Percentiles rank a stretch among this genome's conserved stretches.
These are phyloP conservation scores for Centrocercus urophasianus DNA, from an alignment of 2,113 vertebrate species.

Conservation along the genomic window DNA sequence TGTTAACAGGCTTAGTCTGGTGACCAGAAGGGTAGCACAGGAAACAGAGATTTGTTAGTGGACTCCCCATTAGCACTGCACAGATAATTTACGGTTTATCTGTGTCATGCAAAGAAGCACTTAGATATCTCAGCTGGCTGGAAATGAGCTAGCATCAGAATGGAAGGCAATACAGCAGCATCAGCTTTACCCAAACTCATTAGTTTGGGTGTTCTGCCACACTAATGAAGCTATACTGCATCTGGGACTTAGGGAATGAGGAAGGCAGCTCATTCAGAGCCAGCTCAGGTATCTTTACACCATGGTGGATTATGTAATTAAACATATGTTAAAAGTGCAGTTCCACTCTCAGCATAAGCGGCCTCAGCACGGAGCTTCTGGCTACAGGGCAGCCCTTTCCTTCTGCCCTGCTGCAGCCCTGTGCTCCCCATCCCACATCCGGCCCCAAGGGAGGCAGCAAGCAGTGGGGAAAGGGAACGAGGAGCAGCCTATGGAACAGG, in stretches of 20 bases:
- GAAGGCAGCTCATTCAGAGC: neutral
- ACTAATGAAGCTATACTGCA: slow-evolving; percentile 11
- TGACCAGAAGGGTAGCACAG: neutral
- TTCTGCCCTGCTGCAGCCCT: neutral
- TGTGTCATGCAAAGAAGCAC: neutral
- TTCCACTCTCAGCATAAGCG: neutral
- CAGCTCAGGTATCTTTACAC: neutral
- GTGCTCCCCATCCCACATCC: neutral
- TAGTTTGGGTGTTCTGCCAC: slow-evolving; percentile 20
- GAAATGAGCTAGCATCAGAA: slow-evolving; percentile 14
- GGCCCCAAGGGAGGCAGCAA: neutral
- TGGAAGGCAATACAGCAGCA: slow-evolving; percentile 15
- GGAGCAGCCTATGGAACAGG: neutral
- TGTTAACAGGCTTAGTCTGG: neutral
- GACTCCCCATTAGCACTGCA: neutral
- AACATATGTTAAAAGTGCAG: slow-evolving; percentile 11
- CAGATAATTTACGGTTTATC: slow-evolving; percentile 4
- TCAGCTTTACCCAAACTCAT: slow-evolving; percentile 23
- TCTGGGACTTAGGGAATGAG: neutral
- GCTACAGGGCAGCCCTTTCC: neutral
- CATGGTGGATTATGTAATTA: neutral
- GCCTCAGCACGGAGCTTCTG: neutral
- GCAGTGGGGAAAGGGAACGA: neutral
- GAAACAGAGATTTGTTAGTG: neutral
- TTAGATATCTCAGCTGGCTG: slow-evolving; percentile 5